phyloP scores from a whole-genome alignment of 2,113 vertebrate genomes.

The Siphamia tubifer region DNA sequence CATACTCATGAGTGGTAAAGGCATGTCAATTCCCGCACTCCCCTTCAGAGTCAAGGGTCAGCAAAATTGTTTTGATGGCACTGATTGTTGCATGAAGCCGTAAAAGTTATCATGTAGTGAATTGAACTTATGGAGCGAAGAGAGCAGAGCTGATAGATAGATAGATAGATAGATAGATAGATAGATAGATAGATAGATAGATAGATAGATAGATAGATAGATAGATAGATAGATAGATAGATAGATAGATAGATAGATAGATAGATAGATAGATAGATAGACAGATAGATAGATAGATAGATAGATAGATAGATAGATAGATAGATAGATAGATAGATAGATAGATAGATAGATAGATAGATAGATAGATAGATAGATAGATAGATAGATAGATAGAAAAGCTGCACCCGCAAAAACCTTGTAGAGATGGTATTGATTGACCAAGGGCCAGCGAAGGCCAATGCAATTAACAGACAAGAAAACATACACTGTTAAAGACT shows the following conservation, averaged over 20 bases:
- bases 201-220: background rate
- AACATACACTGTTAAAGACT: conserved; percentile 80
- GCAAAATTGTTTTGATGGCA: conserved; percentile 78
- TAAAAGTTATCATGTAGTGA: conserved; percentile 29
- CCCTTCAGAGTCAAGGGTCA: conserved; percentile 68
- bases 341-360: background rate
- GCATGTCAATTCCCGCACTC: conserved; percentile 68
- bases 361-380: background rate
- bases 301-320: background rate
- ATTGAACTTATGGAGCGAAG: conserved; percentile 20
- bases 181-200: background rate
- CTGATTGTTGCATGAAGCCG: conserved; percentile 57
- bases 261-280: background rate
- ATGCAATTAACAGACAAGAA: conserved; percentile 83
- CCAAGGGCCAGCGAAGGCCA: conserved; percentile 72
- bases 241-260: background rate
- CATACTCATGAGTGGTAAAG: conserved; percentile 62
- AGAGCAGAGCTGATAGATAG: background rate
- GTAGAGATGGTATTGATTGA: conserved; percentile 74
- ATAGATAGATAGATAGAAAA: background rate
- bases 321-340: background rate
- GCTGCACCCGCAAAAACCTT: conserved; percentile 70
- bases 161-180: background rate
- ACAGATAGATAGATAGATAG: conserved; percentile 1
- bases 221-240: background rate